Percentiles rank a stretch among this genome's conserved stretches.
phyloP scores from a whole-genome alignment of 1,140 invertebrate genomes.

The Temnothorax curvispinosus region DNA sequence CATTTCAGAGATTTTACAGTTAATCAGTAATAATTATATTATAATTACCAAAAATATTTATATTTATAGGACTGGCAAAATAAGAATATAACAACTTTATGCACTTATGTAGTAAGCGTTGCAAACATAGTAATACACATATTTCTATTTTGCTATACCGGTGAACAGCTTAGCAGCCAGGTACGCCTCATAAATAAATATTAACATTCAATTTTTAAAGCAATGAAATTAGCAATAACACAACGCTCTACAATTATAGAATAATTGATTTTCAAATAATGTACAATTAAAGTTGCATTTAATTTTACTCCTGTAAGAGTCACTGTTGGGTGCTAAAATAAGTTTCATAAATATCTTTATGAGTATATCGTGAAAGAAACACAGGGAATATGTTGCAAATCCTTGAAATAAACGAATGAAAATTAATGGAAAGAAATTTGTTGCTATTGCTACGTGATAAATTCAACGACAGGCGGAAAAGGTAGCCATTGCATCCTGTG shows the following conservation, averaged over 20 bases:
- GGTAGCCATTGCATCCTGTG: conserved; percentile 63
- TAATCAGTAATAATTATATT: background rate
- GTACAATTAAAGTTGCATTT: conserved; percentile 4
- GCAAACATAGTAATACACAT: conserved; percentile 74
- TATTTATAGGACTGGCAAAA: conserved; percentile 71
- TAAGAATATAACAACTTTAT: conserved; percentile 45
- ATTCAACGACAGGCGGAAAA: conserved; percentile 61
- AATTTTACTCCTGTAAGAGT: background rate
- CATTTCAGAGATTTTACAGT: too few species aligned
- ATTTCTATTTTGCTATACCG: conserved; percentile 77
- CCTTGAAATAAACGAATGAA: conserved; percentile 60
- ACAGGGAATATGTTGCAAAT: conserved; percentile 26
- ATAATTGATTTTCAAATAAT: background rate
- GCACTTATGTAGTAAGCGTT: conserved; percentile 65
- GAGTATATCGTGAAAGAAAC: background rate
- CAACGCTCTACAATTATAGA: background rate
- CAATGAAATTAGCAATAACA: background rate
- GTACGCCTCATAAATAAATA: conserved; percentile 47
- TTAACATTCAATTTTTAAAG: background rate
- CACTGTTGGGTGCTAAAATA: background rate
- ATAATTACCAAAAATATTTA: background rate
- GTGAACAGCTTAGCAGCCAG: conserved; percentile 71
- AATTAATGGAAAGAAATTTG: conserved; percentile 13
- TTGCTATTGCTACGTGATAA: background rate
- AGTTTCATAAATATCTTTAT: background rate